Evolutionary conservation across 2,888 invertebrate genomes (phyloP).

Genomic region (Eilema caniola): DNA sequence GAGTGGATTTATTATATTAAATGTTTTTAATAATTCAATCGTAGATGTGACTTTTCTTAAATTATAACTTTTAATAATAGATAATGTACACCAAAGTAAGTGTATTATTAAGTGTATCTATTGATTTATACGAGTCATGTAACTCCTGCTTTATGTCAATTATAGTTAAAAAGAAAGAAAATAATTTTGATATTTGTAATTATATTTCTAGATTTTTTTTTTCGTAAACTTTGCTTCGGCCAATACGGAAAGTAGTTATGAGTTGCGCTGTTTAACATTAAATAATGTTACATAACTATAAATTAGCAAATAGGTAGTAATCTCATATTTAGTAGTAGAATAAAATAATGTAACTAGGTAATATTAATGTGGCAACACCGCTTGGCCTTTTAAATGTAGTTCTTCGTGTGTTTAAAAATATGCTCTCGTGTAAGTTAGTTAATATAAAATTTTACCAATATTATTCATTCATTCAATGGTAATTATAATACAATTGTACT

Average conservation of each 20-base stretch:
- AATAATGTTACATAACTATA: conserved; percentile 58
- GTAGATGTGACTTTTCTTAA: conserved; percentile 51
- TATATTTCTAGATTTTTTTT: conserved; percentile 60
- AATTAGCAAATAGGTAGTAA: conserved; percentile 61
- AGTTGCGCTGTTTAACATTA: conserved; percentile 52
- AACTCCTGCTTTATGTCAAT: conserved; percentile 81
- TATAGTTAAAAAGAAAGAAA: conserved; percentile 75
- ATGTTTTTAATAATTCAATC: conserved; percentile 38
- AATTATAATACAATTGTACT: conserved; percentile 55
- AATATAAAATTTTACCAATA: conserved; percentile 61
- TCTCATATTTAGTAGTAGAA: conserved; percentile 67
- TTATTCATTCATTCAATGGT: conserved; percentile 70
- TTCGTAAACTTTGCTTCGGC: conserved; percentile 52
- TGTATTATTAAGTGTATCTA: conserved; percentile 49
- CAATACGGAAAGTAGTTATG: conserved; percentile 57
- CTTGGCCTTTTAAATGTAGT: conserved; percentile 86
- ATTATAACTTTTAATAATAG: conserved; percentile 39
- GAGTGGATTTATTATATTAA: conserved; percentile 26
- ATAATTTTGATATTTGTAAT: conserved; percentile 69
- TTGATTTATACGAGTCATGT: conserved; percentile 63
- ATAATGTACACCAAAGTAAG: conserved; percentile 69
- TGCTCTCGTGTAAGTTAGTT: conserved; percentile 56
- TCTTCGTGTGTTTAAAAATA: conserved; percentile 74
- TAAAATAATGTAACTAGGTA: conserved; percentile 47
- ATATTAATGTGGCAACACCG: conserved; percentile 84